Evolutionary conservation across 2,113 vertebrate species (phyloP).

Genomic region (Xiphophorus hellerii): DNA sequence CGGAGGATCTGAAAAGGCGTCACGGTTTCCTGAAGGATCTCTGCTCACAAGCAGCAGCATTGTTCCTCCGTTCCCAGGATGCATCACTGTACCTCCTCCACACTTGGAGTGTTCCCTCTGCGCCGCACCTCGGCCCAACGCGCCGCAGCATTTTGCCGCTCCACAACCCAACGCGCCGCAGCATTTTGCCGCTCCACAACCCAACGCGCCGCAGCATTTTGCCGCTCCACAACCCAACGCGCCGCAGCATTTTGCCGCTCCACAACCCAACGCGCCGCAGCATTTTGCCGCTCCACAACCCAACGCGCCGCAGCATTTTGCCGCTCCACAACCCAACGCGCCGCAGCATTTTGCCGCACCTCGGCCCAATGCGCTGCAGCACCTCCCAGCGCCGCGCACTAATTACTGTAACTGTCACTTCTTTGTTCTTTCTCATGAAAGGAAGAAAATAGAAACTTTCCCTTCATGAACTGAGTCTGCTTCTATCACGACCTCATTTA

Average conservation of each 20-base stretch:
- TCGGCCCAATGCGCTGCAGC: conserved; percentile 13
- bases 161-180: conserved; percentile 28
- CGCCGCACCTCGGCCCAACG: accelerated
- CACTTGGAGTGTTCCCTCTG: conserved; percentile 72
- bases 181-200: too few species aligned
- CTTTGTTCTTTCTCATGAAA: conserved; percentile 83
- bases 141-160: conserved; percentile 36
- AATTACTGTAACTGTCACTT: conserved; percentile 85
- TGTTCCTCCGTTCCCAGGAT: conserved; percentile 80
- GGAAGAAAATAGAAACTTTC: conserved; percentile 78
- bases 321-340: too few species aligned
- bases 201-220: conserved; percentile 23
- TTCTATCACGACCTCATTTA: conserved; percentile 82
- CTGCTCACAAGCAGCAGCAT: conserved; percentile 72
- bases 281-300: too few species aligned
- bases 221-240: too few species aligned
- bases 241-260: too few species aligned
- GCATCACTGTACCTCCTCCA: conserved; percentile 77
- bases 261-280: conserved; percentile 26
- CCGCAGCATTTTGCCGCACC: conserved; percentile 14
- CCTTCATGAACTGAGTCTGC: conserved; percentile 75
- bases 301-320: conserved; percentile 29
- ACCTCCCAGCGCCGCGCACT: conserved; percentile 44
- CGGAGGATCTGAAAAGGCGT: conserved; percentile 69
- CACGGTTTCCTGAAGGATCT: conserved; percentile 64